These are phyloP conservation scores for Rhinogobius similis DNA, from an alignment of 2,113 vertebrate species.

Conservation along the genomic window DNA sequence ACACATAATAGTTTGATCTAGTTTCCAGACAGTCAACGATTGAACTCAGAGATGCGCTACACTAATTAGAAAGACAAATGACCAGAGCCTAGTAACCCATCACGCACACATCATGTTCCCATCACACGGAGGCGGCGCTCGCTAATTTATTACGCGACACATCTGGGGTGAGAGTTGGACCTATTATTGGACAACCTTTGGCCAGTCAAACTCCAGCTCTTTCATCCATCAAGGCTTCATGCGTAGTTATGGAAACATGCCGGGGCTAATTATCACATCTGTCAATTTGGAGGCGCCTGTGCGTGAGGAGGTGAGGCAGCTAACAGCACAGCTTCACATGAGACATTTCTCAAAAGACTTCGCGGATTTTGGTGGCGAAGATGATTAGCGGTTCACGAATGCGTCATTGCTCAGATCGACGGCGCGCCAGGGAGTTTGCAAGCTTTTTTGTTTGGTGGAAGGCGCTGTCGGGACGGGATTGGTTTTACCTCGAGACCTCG, in stretches of 20 bases:
- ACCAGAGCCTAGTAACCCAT: slow-evolving; percentile 28
- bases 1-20: slow-evolving; percentile 23
- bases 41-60: slow-evolving; percentile 23
- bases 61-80: slow-evolving; percentile 31
- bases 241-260: slow-evolving; percentile 29
- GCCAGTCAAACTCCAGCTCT: slow-evolving; percentile 39
- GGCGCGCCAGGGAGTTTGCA: neutral
- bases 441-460: neutral
- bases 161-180: slow-evolving; percentile 44
- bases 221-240: slow-evolving; percentile 28
- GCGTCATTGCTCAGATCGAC: slow-evolving; percentile 8
- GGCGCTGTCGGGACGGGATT: no score
- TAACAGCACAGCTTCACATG: slow-evolving; percentile 39
- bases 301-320: slow-evolving; percentile 48
- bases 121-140: slow-evolving; percentile 17
- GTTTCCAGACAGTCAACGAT: slow-evolving; percentile 29
- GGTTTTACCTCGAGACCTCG: no score
- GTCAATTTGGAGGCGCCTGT: slow-evolving; percentile 38
- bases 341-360: slow-evolving; percentile 42
- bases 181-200: slow-evolving; percentile 41
- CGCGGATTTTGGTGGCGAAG: slow-evolving; percentile 32
- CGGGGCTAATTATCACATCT: slow-evolving; percentile 62
- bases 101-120: slow-evolving; percentile 32
- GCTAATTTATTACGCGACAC: slow-evolving; percentile 53
- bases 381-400: slow-evolving; percentile 48